Evolutionary conservation across 2,113 vertebrate genomes (phyloP).

Genomic region (Osmerus eperlanus): DNA sequence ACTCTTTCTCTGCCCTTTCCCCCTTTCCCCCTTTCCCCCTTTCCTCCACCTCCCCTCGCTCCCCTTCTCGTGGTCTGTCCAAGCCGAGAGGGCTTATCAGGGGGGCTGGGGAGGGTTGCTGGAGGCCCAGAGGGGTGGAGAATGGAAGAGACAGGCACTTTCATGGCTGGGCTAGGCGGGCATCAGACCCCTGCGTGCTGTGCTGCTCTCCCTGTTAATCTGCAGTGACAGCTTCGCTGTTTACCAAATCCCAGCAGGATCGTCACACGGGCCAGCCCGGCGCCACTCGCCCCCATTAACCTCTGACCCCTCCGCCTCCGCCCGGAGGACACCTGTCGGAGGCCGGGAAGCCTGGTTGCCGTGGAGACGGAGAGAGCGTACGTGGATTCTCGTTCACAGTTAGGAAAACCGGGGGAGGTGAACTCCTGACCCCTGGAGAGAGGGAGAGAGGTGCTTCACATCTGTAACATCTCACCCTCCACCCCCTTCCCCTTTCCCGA

Average conservation of each 20-base stretch:
- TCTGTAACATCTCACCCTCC: no score
- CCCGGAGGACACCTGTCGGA: slow-evolving; percentile 56
- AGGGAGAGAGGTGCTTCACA: no score
- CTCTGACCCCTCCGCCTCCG: slow-evolving; percentile 62
- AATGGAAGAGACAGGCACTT: slow-evolving; percentile 61
- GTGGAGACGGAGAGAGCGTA: background rate
- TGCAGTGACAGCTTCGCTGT: slow-evolving; percentile 78
- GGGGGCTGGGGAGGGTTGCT: slow-evolving; percentile 33
- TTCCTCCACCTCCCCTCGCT: slow-evolving; percentile 9
- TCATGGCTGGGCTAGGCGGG: slow-evolving; percentile 62
- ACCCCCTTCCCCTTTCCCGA: no score
- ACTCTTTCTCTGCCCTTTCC: background rate
- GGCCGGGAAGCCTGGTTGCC: slow-evolving; percentile 12
- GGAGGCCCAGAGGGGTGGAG: slow-evolving; percentile 46
- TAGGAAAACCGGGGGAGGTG: no score
- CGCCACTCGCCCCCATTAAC: slow-evolving; percentile 77
- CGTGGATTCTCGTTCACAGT: background rate
- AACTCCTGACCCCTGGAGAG: no score
- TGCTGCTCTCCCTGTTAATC: slow-evolving; percentile 72
- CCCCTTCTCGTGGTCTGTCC: background rate
- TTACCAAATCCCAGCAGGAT: slow-evolving; percentile 77
- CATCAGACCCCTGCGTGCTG: slow-evolving; percentile 63
- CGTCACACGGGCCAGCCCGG: slow-evolving; percentile 67
- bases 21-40: background rate
- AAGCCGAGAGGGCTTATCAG: slow-evolving; percentile 49